Conservation (phyloP, 2,113 vertebrate species). For the Hoplias malabaricus region DNA sequence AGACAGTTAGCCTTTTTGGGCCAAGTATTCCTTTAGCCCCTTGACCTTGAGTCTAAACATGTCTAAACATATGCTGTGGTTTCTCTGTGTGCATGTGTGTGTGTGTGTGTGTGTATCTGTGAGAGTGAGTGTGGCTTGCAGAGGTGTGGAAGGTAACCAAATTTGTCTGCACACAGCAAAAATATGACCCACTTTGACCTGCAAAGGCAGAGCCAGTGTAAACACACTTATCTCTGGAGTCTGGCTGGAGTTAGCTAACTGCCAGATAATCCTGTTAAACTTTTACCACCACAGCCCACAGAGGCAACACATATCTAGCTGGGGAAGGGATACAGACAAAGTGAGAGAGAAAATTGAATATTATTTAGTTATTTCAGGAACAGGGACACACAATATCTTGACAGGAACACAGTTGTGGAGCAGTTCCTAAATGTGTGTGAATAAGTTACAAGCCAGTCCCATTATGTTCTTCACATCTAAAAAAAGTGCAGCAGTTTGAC, state of each 20-base stretch:
- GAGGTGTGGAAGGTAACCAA: conserved; percentile 47
- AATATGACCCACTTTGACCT: conserved; percentile 70
- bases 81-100: conserved; percentile 7
- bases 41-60: conserved; percentile 19
- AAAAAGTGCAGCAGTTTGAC: background rate
- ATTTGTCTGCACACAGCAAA: conserved; percentile 59
- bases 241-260: conserved; percentile 51
- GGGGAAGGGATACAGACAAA: background rate
- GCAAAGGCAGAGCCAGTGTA: conserved; percentile 64
- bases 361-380: background rate
- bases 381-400: too few relatives aligned
- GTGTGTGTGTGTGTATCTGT: conserved; percentile 23
- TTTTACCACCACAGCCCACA: conserved; percentile 64
- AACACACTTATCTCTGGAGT: conserved; percentile 71
- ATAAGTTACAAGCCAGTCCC: too few relatives aligned
- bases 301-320: conserved; percentile 15
- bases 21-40: background rate
- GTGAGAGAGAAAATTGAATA: background rate
- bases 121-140: conserved; percentile 27
- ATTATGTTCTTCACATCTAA: too few relatives aligned
- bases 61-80: conserved; percentile 10
- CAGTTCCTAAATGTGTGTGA: too few relatives aligned
- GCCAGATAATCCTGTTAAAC: conserved; percentile 72
- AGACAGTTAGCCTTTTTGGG: background rate
- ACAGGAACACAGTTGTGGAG: too few relatives aligned